Evolutionary conservation across 2,113 vertebrate genomes (phyloP), one percentile per base, ranked within the genome.

Genomic region (Clarias gariepinus): DNA sequence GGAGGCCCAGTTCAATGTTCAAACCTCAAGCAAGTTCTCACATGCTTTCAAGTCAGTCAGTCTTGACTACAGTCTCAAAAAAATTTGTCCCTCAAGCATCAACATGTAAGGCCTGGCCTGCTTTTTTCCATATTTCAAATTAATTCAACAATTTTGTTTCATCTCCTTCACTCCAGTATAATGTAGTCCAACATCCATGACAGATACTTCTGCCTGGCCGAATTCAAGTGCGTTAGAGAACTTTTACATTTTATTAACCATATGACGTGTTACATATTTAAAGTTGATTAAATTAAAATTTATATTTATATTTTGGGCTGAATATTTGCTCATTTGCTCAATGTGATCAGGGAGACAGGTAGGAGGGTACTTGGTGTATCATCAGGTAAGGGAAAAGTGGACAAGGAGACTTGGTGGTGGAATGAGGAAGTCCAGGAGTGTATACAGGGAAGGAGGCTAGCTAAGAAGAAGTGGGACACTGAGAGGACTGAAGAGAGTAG

Each of bases 11-110:
- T 85, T 79, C 82, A 21, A 92, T 88, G 74, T 88, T 52, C 84
- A 90, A 84, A 58, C 83, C 30, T 4, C 61, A 61, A 81, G 77
- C 91, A 91, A 89, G 92, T 93, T 93, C 91, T 84, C 85, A 93
- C 92, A 91, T 15, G 90, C 87, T 80, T 92, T 88, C 36, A 73
- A 79, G 90, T 91, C 81, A 83, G 33, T 87, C 81, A 88, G 28
- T 80, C 36, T 82, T 85, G 78, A 83, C 81, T 88, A 80, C 82
- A 88, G 68, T 89, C 85, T 89, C 87, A 47, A 83, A 90, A 94
- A 76, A 92, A 91, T 87, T 80, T 87, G 78, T 86, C 92, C 88
- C 82, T 85, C 66, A 81, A 90, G 81, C 86, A 55, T 78, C 90
- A 68, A 64, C 84, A 90, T 85, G 78, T 87, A 88, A 84, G 87